Base-by-base conservation (phyloP, 1,140 invertebrate species). In the Camponotus floridanus region DNA sequence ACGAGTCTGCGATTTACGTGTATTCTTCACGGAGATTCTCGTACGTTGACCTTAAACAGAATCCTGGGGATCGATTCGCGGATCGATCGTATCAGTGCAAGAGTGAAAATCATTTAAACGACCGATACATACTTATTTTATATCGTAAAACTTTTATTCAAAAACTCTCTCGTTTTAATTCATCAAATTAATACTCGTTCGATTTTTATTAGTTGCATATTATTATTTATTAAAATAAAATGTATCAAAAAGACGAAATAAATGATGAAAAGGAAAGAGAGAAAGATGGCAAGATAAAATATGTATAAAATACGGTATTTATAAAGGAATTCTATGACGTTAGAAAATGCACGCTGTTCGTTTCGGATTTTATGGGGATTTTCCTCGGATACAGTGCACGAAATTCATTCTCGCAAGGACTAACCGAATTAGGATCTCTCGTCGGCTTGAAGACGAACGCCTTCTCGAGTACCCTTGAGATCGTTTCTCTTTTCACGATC, bases 1-100 rank as follows among this genome's bases (percentile, higher is more conserved):
- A 83, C 39, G 79, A 42, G 55, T 88, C 51, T 21, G 64, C 36
- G 31, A 65, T 71, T 70, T 85, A 74, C 26, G 67, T 45, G 3
- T 39, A 45, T 74, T 26, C 42, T 36, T 70, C 67, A 48, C 13
- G 55, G 39, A 61, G 42, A 84, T 84, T 62, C 48, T 36, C 64
- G 79, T 73, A 59, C 18, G 18, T 33, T 83, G 55, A 73, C 26
- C 36, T 13, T 36, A 61, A 61, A 48, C 11, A 81, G 67, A 18
- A 71, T 42, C 13, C 8, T 13, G 8, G 45, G 11, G 33, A n/a
- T 76, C 36, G 21, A 76, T 68, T 9, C 5, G n/a, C 8, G n/a
- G 7, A 78, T 78, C n/a, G 15, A 9, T 51, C 9, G 8, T 33
- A 70, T 80, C 33, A 5, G 9, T 80, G 11, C 7, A 45, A 70